These are phyloP conservation scores for Spinus olivaceus DNA, from an alignment of 2,797 vertebrate genomes.

Conservation along the genomic window DNA sequence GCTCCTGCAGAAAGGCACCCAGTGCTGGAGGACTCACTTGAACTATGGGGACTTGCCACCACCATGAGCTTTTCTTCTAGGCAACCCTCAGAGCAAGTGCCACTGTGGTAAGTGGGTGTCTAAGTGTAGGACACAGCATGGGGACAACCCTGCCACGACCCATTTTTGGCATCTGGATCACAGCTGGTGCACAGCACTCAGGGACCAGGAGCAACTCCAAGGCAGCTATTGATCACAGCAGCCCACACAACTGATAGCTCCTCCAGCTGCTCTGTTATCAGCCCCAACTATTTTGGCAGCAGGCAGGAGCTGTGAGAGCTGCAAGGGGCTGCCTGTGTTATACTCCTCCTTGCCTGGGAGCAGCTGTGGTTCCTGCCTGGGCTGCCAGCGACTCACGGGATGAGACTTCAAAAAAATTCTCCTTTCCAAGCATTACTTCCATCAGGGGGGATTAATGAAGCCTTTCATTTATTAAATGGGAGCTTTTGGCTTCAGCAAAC, in stretches of 20 bases:
- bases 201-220: background rate
- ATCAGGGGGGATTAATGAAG: slow-evolving; percentile 35
- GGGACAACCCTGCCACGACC: rapidly evolving
- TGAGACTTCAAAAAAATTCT: background rate
- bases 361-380: rapidly evolving
- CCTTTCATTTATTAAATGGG: slow-evolving; percentile 11
- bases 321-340: rapidly evolving
- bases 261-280: background rate
- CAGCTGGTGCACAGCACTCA: background rate
- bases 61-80: background rate
- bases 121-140: background rate
- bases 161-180: background rate
- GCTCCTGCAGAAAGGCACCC: background rate
- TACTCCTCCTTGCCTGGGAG: rapidly evolving
- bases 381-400: rapidly evolving
- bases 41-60: background rate
- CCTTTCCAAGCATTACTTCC: background rate
- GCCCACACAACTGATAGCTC: background rate
- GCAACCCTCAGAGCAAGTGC: background rate
- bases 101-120: background rate
- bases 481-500: slow-evolving; percentile 5
- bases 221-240: background rate
- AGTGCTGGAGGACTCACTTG: background rate
- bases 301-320: background rate
- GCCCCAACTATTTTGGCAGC: background rate